phyloP scores from a whole-genome alignment of 2,888 invertebrate species.

The Laspeyria flexula region DNA sequence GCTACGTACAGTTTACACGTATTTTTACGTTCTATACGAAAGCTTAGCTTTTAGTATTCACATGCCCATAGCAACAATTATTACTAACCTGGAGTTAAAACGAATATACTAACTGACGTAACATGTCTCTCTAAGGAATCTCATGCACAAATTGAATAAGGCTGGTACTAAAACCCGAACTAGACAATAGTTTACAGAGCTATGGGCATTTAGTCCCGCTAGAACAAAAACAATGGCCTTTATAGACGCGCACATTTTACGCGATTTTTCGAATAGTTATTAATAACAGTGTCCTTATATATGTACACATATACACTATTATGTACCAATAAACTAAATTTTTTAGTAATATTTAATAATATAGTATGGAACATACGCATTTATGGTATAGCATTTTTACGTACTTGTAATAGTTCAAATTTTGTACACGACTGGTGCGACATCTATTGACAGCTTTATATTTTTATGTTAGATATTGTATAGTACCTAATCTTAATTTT shows the following conservation, averaged over 20 bases:
- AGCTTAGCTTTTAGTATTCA: conserved; percentile 68
- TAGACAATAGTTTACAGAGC: conserved; percentile 25
- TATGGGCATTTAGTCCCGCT: conserved; percentile 55
- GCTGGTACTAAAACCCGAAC: conserved; percentile 10
- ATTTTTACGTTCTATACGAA: conserved; percentile 61
- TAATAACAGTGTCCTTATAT: conserved; percentile 58
- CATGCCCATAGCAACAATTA: conserved; percentile 37
- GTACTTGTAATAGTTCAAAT: conserved; percentile 63
- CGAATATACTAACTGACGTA: not conserved
- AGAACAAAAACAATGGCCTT: conserved; percentile 52
- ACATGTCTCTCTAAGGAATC: conserved; percentile 20
- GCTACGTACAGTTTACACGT: conserved; percentile 71
- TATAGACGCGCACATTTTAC: conserved; percentile 56
- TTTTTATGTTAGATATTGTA: not conserved
- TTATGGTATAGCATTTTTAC: conserved; percentile 72
- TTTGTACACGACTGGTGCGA: conserved; percentile 46
- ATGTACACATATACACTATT: conserved; percentile 44
- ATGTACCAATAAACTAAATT: conserved; percentile 44
- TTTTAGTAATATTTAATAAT: conserved; percentile 41
- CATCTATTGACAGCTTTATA: conserved; percentile 6
- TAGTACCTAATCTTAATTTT: not conserved
- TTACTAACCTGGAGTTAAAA: conserved; percentile 1
- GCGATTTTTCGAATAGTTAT: conserved; percentile 46
- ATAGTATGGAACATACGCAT: conserved; percentile 57
- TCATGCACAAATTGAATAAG: conserved; percentile 26